Base-by-base conservation (phyloP, 2,797 vertebrate species). In the Tenualosa ilisha region DNA sequence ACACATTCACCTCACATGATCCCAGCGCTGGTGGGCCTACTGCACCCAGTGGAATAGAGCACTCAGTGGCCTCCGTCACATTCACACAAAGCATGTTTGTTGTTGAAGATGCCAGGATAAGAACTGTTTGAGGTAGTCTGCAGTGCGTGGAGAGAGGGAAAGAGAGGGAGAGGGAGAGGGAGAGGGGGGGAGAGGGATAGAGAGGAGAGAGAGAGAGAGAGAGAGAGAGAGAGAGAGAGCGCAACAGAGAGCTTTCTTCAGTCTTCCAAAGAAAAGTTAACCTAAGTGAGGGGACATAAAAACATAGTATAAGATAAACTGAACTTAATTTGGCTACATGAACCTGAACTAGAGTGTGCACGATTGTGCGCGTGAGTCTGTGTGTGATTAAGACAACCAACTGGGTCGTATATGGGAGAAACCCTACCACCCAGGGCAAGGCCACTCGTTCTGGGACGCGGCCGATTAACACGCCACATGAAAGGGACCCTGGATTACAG, bases 71-170 rank as follows among this genome's bases (percentile, higher is more conserved):
- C 72, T 17, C 65, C 26, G 37, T 68, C 20, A 46, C 15, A 79
- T 6, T 22, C 72, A 46, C 72, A 79, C 72, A 79, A 79, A 79
- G 72, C 72, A 40, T 79, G 72, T 46, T 79, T 79, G 72, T 79
- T 79, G 40, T 46, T 79, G 40, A 40, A 79, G 72, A 79, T 79
- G 72, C 72, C 72, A 46, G 17, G 72, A 79, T 79, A 79, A 79
- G 72, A 46, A 20, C 0, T 17, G 68, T 79, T 46, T 79, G 72
- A 79, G 72, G 40, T 79, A 79, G 17, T 46, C 37, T 43, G 72
- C 20, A 46, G 17, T 3, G 20, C 37, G 46, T 40, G 37, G 31
- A 75, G 37, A 24, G 22, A 31, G 24, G 3, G 3, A 46, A 0
- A 22, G 40, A 46, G 72, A 46, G 15, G 22, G 37, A 79, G 2